These are phyloP conservation scores for Hippocampus barbouri DNA, from an alignment of 2,113 vertebrate genomes.

Conservation along the genomic window DNA sequence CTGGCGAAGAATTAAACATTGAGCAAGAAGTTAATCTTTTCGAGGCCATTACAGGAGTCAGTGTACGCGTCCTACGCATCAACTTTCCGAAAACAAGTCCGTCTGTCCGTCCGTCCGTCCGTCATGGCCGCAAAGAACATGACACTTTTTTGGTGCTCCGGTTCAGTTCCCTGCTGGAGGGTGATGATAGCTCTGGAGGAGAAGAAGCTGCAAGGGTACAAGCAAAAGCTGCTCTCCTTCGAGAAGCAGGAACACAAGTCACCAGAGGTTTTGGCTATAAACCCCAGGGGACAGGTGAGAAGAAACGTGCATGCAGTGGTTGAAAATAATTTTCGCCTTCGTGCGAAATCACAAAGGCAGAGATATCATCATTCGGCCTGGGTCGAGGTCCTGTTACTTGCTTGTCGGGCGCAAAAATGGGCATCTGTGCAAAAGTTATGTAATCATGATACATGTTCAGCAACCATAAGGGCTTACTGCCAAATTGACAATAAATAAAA, in stretches of 20 bases:
- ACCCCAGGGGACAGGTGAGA: slow-evolving; percentile 70
- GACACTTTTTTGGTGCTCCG: slow-evolving; percentile 67
- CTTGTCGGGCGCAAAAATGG: no score
- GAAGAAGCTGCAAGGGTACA: slow-evolving; percentile 69
- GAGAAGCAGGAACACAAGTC: slow-evolving; percentile 71
- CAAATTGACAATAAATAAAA: no score
- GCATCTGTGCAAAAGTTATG: no score
- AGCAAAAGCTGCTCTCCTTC: slow-evolving; percentile 66
- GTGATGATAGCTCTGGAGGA: slow-evolving; percentile 73
- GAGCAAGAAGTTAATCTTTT: neutral
- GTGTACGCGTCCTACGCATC: neutral
- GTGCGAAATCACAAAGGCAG: neutral
- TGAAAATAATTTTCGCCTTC: no score
- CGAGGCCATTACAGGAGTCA: neutral
- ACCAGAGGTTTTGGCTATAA: slow-evolving; percentile 61
- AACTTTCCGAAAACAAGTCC: neutral
- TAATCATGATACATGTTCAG: no score
- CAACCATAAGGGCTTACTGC: no score
- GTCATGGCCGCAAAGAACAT: slow-evolving; percentile 63
- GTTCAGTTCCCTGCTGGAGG: slow-evolving; percentile 74
- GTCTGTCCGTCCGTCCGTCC: neutral
- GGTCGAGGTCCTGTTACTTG: neutral
- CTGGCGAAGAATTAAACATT: neutral
- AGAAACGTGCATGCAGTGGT: neutral
- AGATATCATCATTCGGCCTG: neutral